Evolutionary conservation across 1,140 invertebrate species (phyloP).

Genomic region (Agrypnia vestita): DNA sequence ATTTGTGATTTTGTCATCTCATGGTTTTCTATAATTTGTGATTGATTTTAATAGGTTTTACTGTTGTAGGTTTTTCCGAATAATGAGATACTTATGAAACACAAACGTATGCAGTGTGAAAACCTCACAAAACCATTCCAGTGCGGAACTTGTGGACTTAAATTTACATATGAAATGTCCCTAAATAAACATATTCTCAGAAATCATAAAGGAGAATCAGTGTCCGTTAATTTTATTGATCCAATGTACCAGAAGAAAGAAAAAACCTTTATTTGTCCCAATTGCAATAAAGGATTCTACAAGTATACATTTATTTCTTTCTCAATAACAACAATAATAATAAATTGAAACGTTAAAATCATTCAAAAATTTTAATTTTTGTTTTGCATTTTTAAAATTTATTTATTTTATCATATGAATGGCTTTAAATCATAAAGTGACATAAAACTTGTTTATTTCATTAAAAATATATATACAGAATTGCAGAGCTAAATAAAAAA

Average conservation of each 20-base stretch:
- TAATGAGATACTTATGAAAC: slow-evolving; percentile 54
- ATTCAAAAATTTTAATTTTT: no score
- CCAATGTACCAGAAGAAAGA: slow-evolving; percentile 62
- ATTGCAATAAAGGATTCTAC: slow-evolving; percentile 70
- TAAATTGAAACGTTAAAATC: neutral
- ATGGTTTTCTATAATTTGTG: no score
- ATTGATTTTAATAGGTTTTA: neutral
- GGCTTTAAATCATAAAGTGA: no score
- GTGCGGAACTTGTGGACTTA: slow-evolving; percentile 66
- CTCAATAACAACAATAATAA: neutral
- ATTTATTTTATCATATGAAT: no score
- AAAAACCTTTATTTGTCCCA: slow-evolving; percentile 68
- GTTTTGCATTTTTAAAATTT: no score
- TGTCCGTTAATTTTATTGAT: slow-evolving; percentile 66
- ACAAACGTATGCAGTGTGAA: slow-evolving; percentile 57
- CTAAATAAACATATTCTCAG: slow-evolving; percentile 69
- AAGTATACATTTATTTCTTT: slow-evolving; percentile 63
- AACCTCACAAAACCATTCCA: slow-evolving; percentile 58
- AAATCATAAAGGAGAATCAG: slow-evolving; percentile 66
- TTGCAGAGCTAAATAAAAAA: no score
- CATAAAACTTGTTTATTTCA: no score
- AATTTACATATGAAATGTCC: slow-evolving; percentile 68
- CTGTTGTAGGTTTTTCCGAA: slow-evolving; percentile 57
- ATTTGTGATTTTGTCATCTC: no score
- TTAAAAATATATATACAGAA: no score